A percentile compares a stretch with the other conserved stretches of the same genome.
phyloP scores from a whole-genome alignment of 2,113 vertebrate species.

The Mesocricetus auratus region DNA sequence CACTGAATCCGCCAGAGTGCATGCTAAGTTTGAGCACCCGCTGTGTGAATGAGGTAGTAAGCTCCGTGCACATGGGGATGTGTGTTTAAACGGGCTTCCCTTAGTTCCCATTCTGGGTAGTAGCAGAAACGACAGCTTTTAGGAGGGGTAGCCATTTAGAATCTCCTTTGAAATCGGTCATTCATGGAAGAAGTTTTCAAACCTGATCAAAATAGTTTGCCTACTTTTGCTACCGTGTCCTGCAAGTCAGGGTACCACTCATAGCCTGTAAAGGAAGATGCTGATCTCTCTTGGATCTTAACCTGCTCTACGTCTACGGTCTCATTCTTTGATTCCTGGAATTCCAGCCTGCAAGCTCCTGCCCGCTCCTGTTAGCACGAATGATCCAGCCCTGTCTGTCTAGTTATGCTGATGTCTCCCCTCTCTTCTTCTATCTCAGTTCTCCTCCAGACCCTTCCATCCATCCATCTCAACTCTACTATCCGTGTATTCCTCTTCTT shows the following conservation, averaged over 20 bases:
- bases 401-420: background rate
- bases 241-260: background rate
- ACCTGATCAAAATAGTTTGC: background rate
- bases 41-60: background rate
- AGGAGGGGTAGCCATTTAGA: background rate
- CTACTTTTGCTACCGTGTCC: background rate
- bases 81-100: background rate
- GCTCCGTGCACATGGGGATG: background rate
- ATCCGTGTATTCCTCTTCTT: background rate
- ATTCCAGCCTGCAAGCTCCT: background rate
- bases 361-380: background rate
- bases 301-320: rapidly evolving
- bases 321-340: background rate
- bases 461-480: background rate
- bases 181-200: slow-evolving; percentile 3
- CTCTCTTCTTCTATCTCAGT: background rate
- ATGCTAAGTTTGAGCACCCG: background rate
- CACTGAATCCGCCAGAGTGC: background rate
- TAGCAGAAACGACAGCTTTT: background rate
- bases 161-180: slow-evolving; percentile 37
- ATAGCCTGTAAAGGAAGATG: background rate
- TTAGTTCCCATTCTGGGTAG: background rate
- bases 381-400: background rate
- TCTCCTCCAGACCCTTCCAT: background rate
- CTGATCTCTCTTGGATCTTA: background rate